Evolutionary conservation across 2,888 invertebrate genomes (phyloP), one percentile per base, ranked within the genome.

Genomic region (Papilio gigon): DNA sequence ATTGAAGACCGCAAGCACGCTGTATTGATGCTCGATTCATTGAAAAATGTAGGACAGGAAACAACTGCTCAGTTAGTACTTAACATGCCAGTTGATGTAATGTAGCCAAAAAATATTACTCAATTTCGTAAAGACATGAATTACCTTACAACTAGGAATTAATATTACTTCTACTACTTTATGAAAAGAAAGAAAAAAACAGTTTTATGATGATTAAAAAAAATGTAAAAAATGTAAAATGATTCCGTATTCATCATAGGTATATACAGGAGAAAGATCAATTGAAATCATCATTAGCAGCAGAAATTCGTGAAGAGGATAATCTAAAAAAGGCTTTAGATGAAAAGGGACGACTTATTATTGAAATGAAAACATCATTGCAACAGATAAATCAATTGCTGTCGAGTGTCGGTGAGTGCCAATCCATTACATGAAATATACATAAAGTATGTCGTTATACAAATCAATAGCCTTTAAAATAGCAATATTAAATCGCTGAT

Each of bases 361-460:
- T 94, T 42, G 90, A 93, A 73, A 91, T 94, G 79, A 92, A 93
- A 77, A 92, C 91, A 0, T 92, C 93, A 0, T 77, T 95, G 68
- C 94, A 93, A 76, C 94, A 93, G 75, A 90, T 94, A 73, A 89
- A 93, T 68, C 90, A 93, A 61, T 86, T 94, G 70, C 80, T 94
- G 0, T 85, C 91, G 0, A 89, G 86, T 59, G 89, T 90, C 5
- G 88, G 90, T 89, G 61, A 82, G 86, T 50, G n/a, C 11, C 12
- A 35, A 20, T 30, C 22, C 35, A 50, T 14, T 50, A 0, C 17
- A 35, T 25, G 37, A 27, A 12, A 42, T 62, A 14, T n/a, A n/a
- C n/a, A n/a, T n/a, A n/a, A n/a, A n/a, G n/a, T n/a, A n/a, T n/a
- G n/a, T n/a, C n/a, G n/a, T n/a, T n/a, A n/a, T n/a, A n/a, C n/a